Percentiles rank a stretch among this genome's conserved stretches.
Conservation (phyloP, 2,113 vertebrate species). For the Podocnemis expansa region DNA sequence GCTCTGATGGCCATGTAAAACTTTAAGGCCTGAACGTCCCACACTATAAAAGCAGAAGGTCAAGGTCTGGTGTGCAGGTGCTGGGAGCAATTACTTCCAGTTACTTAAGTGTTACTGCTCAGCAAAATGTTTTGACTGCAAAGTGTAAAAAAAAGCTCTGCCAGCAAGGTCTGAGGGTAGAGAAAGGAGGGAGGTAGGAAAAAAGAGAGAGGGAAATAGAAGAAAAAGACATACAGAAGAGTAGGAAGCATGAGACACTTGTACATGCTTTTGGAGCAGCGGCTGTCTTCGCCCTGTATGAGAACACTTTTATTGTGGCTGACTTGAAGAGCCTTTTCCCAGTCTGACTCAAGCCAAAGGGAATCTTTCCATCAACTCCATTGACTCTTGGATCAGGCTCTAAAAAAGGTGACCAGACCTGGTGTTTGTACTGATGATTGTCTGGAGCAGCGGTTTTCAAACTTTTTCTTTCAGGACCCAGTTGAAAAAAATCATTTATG, state of each 20-base stretch:
- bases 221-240: background rate
- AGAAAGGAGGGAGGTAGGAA: background rate
- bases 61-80: conserved; percentile 64
- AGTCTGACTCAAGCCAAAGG: background rate
- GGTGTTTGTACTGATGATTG: background rate
- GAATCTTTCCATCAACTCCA: background rate
- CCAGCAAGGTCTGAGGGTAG: background rate
- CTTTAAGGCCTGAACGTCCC: conserved; percentile 52
- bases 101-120: conserved; percentile 45
- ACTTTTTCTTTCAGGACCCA: too few species aligned
- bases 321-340: background rate
- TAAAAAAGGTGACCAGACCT: background rate
- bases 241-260: background rate
- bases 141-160: conserved; percentile 15
- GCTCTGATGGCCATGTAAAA: conserved; percentile 56
- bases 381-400: background rate
- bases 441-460: background rate
- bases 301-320: background rate
- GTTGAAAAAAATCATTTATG: too few species aligned
- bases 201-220: background rate
- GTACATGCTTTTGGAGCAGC: background rate
- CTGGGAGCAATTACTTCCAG: conserved; percentile 71
- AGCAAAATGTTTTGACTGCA: conserved; percentile 24
- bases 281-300: background rate
- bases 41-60: conserved; percentile 62